A percentile compares a stretch with the other conserved stretches of the same genome.
phyloP scores from a whole-genome alignment of 2,888 invertebrate species.

The Meghimatium bilineatum region DNA sequence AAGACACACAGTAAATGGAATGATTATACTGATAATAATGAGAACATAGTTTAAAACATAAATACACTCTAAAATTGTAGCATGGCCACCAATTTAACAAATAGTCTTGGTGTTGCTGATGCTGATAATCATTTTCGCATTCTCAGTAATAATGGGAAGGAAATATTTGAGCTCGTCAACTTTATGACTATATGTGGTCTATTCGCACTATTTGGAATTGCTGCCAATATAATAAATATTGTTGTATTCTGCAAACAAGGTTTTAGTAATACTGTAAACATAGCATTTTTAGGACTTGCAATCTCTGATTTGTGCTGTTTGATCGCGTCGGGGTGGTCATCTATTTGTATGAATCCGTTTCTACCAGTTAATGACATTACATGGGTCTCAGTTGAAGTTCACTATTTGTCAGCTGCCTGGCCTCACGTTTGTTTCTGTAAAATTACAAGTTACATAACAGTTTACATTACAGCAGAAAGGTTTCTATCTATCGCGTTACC shows the following conservation, averaged over 20 bases:
- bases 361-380: background rate
- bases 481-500: background rate
- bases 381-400: background rate
- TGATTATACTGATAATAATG: no score
- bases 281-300: background rate
- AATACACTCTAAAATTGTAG: no score
- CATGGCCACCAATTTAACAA: no score
- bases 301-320: background rate
- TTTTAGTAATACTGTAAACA: background rate
- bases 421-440: background rate
- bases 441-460: background rate
- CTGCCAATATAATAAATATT: background rate
- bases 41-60: no score
- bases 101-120: no score
- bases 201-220: background rate
- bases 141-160: no score
- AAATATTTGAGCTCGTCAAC: no score
- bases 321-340: background rate
- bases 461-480: no score
- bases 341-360: background rate
- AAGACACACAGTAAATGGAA: no score
- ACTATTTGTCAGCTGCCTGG: background rate
- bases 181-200: no score
- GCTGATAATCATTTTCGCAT: no score
- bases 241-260: background rate